Evolutionary conservation across 2,888 invertebrate species (phyloP).

Genomic region (Ichneumoninae sp.): DNA sequence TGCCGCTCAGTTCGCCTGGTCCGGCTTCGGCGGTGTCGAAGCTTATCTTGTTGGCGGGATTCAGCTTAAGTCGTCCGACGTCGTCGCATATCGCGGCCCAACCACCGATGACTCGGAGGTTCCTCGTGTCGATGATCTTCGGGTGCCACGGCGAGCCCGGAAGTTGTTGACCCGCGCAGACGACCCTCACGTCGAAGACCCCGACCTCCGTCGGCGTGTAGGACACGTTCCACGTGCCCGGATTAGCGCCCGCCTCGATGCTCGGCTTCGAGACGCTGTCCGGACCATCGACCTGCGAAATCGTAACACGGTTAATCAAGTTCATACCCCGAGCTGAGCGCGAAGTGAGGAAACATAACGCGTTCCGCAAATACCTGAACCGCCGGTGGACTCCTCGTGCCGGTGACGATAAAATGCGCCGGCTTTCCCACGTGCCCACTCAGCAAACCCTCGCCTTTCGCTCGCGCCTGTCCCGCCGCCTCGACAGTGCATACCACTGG

Average conservation of each 20-base stretch:
- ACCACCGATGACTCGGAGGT: conserved; percentile 88
- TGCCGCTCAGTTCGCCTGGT: conserved; percentile 91
- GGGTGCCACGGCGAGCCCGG: conserved; percentile 94
- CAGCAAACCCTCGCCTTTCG: conserved; percentile 87
- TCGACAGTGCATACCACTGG: conserved; percentile 86
- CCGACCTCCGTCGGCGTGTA: conserved; percentile 97
- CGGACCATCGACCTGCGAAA: conserved; percentile 86
- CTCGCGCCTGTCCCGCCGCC: conserved; percentile 86
- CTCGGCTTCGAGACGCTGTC: conserved; percentile 86
- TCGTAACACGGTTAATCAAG: not conserved
- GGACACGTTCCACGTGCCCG: conserved; percentile 94
- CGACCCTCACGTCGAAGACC: conserved; percentile 94
- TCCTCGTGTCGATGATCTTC: conserved; percentile 87
- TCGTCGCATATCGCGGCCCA: conserved; percentile 93
- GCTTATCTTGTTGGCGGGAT: conserved; percentile 90
- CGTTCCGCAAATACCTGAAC: conserved; percentile 76
- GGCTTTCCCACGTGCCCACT: conserved; percentile 85
- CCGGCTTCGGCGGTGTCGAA: conserved; percentile 96
- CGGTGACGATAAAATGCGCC: conserved; percentile 85
- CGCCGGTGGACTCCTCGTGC: conserved; percentile 82
- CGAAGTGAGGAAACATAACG: not conserved
- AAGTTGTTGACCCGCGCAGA: conserved; percentile 86
- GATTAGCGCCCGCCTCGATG: conserved; percentile 88
- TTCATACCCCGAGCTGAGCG: not conserved
- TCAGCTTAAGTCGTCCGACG: conserved; percentile 89